Base-by-base conservation (phyloP, 2,888 invertebrate genomes). In the Amblyteles armatorius region DNA sequence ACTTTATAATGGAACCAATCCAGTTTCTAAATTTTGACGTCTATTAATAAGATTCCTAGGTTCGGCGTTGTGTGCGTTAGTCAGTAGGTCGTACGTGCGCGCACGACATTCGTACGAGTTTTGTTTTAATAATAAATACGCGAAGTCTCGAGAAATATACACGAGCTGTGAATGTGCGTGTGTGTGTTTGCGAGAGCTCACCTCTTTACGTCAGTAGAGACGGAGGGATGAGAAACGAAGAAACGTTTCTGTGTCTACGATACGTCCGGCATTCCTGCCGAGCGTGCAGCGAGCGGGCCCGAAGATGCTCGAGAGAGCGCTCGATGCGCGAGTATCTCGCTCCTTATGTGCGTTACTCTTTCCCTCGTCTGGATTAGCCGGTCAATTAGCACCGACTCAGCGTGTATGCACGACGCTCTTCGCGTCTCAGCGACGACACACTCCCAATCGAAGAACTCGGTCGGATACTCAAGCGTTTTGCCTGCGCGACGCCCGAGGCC, bases 351-450 rank as follows among this genome's bases (percentile, higher is more conserved):
- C 72, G 33, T 52, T 16, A 29, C 63, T 71, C 76, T 80, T 79
- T 65, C 33, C 26, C 55, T 71, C 71, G 77, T 74, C 79, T 68
- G 79, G 82, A 86, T 82, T 40, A 84, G 81, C 71, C 84, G 81
- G 84, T 86, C 81, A 87, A 86, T 87, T 86, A 87, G 72, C 85
- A 78, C 79, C 69, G 67, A 72, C 67, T 52, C 69, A 63, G 48
- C 73, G 26, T n/a, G 11, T 16, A 36, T 22, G n/a, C 74, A 60
- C 68, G 26, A n/a, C 40, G 22, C 16, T 22, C 40, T 55, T 55
- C 52, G 22, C 44, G 68, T 67, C 40, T 55, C 48, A 69, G 40
- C 67, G 19, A 29, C 33, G 16, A 55, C 55, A 63, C 48, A 16
- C 60, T 6, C 76, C 67, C 72, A 44, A 9, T 65, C 44, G 50